phyloP scores from a whole-genome alignment of 2,113 vertebrate genomes.

The Hippopotamus amphibius region DNA sequence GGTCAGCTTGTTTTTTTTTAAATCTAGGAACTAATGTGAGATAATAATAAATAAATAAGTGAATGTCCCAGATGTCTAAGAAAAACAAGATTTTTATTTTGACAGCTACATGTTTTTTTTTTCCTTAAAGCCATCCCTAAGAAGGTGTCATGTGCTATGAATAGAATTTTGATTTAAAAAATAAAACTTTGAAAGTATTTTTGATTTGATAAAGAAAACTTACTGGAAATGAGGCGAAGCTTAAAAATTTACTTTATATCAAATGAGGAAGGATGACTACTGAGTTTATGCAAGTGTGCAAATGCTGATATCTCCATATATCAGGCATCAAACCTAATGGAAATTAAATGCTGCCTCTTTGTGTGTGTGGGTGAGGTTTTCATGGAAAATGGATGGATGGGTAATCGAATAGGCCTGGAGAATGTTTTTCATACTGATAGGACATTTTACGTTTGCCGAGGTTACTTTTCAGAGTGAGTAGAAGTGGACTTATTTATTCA shows the following conservation, averaged over 20 bases:
- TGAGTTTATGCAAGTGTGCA: slow-evolving; percentile 19
- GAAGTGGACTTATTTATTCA: neutral
- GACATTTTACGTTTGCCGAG: neutral
- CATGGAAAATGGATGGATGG: neutral
- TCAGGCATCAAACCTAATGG: neutral
- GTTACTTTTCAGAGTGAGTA: slow-evolving; percentile 7
- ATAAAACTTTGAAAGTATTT: slow-evolving; percentile 48
- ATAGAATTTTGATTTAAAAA: slow-evolving; percentile 54
- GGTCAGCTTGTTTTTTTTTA: slow-evolving; percentile 37
- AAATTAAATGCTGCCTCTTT: slow-evolving; percentile 3
- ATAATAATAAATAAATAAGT: slow-evolving; percentile 57
- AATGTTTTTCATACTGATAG: neutral
- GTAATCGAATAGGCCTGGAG: neutral
- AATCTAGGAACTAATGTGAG: slow-evolving; percentile 57
- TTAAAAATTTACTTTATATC: slow-evolving; percentile 5
- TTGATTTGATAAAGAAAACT: slow-evolving; percentile 57
- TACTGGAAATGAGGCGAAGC: slow-evolving; percentile 20
- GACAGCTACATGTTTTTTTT: neutral
- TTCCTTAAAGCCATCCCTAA: neutral
- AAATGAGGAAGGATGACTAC: neutral
- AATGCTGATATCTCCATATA: neutral
- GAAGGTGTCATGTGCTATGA: neutral
- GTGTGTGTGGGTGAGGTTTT: neutral
- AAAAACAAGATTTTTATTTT: slow-evolving; percentile 48
- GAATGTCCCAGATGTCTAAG: slow-evolving; percentile 54